Evolutionary conservation across 2,888 invertebrate species (phyloP).

Genomic region (Entomobrya multifasciata): DNA sequence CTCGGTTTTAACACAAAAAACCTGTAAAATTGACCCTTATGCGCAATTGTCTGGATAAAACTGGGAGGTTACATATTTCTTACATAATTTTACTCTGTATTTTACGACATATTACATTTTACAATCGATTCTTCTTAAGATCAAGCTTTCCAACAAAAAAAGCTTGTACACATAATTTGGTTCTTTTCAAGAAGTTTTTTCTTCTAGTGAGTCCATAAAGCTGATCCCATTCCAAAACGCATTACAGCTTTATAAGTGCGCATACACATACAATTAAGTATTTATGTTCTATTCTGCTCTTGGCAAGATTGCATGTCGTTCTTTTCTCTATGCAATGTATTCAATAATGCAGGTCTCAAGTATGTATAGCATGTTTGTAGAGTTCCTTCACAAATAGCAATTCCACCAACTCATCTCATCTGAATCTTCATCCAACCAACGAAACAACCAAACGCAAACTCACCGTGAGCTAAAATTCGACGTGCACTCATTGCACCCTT

Average conservation of each 20-base stretch:
- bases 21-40: too few relatives aligned
- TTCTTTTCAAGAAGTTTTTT: constrained; percentile 26
- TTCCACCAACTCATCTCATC: not conserved
- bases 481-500: not conserved
- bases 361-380: not conserved
- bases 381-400: too few relatives aligned
- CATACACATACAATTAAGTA: constrained; percentile 33
- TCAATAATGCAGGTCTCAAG: not conserved
- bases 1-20: constrained; percentile 35
- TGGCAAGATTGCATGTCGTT: constrained; percentile 16
- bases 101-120: not conserved
- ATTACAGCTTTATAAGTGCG: constrained; percentile 30
- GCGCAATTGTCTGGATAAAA: too few relatives aligned
- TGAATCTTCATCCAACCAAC: too few relatives aligned
- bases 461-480: not conserved
- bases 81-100: not conserved
- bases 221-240: constrained; percentile 38
- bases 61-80: constrained; percentile 28
- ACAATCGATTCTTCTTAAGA: not conserved
- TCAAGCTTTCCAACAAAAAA: not conserved
- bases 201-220: not conserved
- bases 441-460: not conserved
- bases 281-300: constrained; percentile 2
- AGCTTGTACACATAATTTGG: constrained; percentile 16
- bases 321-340: not conserved